phyloP scores from a whole-genome alignment of 2,113 vertebrate species.

The mouse (Mus musculus) region DNA sequence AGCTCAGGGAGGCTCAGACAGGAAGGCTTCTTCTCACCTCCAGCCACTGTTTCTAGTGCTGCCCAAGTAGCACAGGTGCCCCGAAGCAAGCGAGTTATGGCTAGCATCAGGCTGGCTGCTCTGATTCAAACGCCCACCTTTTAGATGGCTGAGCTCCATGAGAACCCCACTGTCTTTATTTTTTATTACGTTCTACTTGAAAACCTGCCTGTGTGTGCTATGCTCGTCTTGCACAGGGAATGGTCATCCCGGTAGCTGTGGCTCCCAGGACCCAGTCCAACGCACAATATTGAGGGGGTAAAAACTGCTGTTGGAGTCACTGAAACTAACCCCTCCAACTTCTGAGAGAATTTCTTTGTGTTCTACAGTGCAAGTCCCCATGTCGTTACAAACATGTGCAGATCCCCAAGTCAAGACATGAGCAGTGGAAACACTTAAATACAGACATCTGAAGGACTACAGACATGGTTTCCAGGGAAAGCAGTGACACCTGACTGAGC shows the following conservation, averaged over 20 bases:
- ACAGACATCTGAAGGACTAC: not conserved
- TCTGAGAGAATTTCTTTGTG: not conserved
- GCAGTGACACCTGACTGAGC: not conserved
- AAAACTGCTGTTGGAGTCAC: not conserved
- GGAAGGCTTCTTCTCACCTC: not conserved
- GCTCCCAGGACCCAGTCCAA: not conserved
- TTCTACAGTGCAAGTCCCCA: too few relatives aligned
- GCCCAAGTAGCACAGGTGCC: too few relatives aligned
- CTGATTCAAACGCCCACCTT: not conserved
- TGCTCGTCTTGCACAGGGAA: not conserved
- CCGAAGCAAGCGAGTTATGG: not conserved
- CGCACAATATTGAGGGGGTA: not conserved
- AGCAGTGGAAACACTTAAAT: not conserved
- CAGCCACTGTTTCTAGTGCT: fast-evolving
- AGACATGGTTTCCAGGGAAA: not conserved
- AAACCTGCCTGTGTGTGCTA: not conserved
- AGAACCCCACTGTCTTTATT: not conserved
- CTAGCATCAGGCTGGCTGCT: not conserved
- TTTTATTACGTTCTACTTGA: slow-evolving; percentile 12
- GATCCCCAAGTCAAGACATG: not conserved
- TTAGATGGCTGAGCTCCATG: not conserved
- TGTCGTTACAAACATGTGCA: not conserved
- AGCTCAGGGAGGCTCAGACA: not conserved
- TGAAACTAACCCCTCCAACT: not conserved
- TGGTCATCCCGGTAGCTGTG: not conserved